Base-by-base conservation (phyloP, 2,888 invertebrate genomes). In the Neelides folsomi region DNA sequence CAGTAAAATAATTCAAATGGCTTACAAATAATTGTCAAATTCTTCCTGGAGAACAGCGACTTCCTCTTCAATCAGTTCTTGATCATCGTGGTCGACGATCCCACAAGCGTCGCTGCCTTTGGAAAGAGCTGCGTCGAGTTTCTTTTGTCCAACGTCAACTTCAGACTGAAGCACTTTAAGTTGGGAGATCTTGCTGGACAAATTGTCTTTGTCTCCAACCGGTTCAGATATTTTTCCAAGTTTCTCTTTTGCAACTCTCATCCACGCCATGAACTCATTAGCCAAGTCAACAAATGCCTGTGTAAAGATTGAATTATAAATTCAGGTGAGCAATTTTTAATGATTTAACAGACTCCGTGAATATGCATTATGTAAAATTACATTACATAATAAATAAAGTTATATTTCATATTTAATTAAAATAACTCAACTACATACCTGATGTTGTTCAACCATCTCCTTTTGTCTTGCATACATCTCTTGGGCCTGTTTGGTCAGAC, bases 181-280 rank as follows among this genome's bases (percentile, higher is more conserved):
- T 67, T 88, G 87, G 9, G 85, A 83, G 47, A 87, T 80, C 71
- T 90, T 90, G 65, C 83, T 83, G 34, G 85, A 84, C 51, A 92
- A 71, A 10, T 83, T 83, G 70, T 92, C 90, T 65, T 87, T 88
- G 65, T 92, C 90, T 2, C 90, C 90, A 0, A 86, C 89, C 2
- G 90, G 87, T 69, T 90, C 89, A 0, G 90, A 86, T 68, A 92
- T 92, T 69, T 92, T 90, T 56, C 86, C 83, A 51, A 93, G 73
- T 52, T 83, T 80, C 71, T 94, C 95, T 66, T 87, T 86, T n/a
- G 88, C 86, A 55, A 82, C 79, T 60, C 90, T 78, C 52, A 94
- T 78, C 95, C 94, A 95, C 66, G 86, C 83, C 62, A 86, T 81
- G 69, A 93, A 92, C 65, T 90, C 89, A 69, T 86, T 83, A 59